Evolutionary conservation across 2,888 invertebrate genomes (phyloP).

Genomic region (Tricholauxania praeusta): DNA sequence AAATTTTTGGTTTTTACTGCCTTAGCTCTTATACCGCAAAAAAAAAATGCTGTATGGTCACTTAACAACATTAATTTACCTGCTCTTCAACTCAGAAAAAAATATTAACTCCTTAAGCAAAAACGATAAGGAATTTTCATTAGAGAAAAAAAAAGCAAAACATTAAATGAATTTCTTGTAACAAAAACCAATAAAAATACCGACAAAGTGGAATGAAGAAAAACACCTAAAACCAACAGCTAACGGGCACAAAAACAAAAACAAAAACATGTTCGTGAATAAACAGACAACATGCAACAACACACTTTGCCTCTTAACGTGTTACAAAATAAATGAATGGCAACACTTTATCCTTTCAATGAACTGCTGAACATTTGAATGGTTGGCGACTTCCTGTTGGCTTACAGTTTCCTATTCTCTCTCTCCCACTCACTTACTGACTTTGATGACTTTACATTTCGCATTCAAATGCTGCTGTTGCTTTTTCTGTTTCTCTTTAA

Average conservation of each 20-base stretch:
- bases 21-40: too few relatives aligned
- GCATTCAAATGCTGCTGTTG: not conserved
- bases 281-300: constrained; percentile 12
- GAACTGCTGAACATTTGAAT: not conserved
- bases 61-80: too few relatives aligned
- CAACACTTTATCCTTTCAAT: constrained; percentile 26
- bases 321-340: constrained; percentile 26
- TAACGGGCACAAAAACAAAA: not conserved
- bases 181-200: constrained; percentile 17
- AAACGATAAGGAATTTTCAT: too few relatives aligned
- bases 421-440: not conserved
- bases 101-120: too few relatives aligned
- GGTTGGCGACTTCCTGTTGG: not conserved
- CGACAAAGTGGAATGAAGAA: not conserved
- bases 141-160: not conserved
- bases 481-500: not conserved
- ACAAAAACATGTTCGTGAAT: not conserved
- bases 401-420: not conserved
- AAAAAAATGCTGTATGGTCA: too few relatives aligned
- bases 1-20: too few relatives aligned
- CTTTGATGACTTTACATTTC: not conserved
- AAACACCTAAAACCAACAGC: not conserved
- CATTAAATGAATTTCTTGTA: not conserved
- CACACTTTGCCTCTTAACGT: not conserved
- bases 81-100: too few relatives aligned